Evolutionary conservation across 2,797 vertebrate genomes (phyloP).

Genomic region (Pangasius mekongensis): DNA sequence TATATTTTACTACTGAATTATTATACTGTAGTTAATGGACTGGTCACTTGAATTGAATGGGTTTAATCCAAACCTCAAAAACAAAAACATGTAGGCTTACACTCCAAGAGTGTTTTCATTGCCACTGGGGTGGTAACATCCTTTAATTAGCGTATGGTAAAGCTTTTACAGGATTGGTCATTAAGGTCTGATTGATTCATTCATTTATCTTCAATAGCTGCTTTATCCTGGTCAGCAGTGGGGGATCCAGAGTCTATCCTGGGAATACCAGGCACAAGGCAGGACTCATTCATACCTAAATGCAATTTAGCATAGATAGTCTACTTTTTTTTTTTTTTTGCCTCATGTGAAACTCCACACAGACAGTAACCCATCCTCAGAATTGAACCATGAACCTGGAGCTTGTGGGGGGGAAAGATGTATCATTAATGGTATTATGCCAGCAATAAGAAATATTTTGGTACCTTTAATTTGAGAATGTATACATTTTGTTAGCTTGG

Average conservation of each 20-base stretch:
- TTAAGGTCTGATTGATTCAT: not conserved
- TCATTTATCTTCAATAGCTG: not conserved
- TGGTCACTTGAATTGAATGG: not conserved
- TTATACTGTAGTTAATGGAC: not conserved
- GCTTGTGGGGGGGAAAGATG: not conserved
- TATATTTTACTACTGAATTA: not conserved
- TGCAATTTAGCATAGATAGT: not conserved
- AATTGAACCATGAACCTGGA: not conserved
- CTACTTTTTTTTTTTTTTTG: not conserved
- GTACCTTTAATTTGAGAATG: not conserved
- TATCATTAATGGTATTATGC: not conserved
- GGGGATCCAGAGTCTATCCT: not conserved
- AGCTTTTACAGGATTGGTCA: not conserved
- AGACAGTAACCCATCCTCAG: not conserved
- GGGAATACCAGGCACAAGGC: not conserved
- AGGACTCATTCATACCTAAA: not conserved
- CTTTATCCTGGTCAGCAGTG: not conserved
- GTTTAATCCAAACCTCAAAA: not conserved
- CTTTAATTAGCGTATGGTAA: not conserved
- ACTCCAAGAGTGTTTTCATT: not conserved
- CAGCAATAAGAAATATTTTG: not conserved
- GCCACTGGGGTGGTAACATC: no score
- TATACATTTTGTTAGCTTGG: not conserved
- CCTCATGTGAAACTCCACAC: not conserved
- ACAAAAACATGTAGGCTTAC: not conserved